Evolutionary conservation across 92 coral and sea anemone genomes (phyloP), one percentile per base, ranked within the genome.

Genomic region (Epizoanthus rinbou): DNA sequence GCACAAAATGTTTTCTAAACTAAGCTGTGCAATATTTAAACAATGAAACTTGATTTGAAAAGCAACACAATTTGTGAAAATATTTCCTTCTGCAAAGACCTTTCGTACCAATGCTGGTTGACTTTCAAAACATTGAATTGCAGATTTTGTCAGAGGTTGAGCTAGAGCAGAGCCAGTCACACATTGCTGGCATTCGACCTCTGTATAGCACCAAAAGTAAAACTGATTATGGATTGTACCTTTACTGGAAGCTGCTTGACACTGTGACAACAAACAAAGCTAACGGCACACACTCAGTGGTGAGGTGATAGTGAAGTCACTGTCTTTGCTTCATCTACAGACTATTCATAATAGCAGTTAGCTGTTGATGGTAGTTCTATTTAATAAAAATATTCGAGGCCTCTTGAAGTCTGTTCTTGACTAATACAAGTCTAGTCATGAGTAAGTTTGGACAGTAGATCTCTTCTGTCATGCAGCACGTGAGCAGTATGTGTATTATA

Each of bases 101-200:
- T 43, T 52, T 31, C 25, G 13, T 28, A n/a, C 25, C 37, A 28
- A 37, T 7, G 19, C 54, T 57, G 69, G 45, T 57, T 76, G 43
- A 76, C n/a, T 56, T 59, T 76, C n/a, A 39, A 60, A 76, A 76
- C 31, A 76, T 76, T 76, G 22, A 76, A 76, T 76, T 76, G 81
- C 81, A 76, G 81, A 76, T 59, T 76, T 76, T 76, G 21, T 60
- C 81, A 37, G 81, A 76, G 69, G 69, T 59, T 76, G 81, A 76
- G 47, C 19, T 76, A 76, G 69, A 53, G 43, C 56, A 76, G 81
- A 76, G 17, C 43, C 81, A 76, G 17, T 76, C 81, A 39, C 69
- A 76, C 62, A 76, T 76, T 76, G 81, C 81, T 8, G 81, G 81
- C 81, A 76, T 35, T 59, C 81, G 81, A 76, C 81, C 81, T 76